phyloP scores from a whole-genome alignment of 1,140 invertebrate genomes.

The Cotesia glomerata region DNA sequence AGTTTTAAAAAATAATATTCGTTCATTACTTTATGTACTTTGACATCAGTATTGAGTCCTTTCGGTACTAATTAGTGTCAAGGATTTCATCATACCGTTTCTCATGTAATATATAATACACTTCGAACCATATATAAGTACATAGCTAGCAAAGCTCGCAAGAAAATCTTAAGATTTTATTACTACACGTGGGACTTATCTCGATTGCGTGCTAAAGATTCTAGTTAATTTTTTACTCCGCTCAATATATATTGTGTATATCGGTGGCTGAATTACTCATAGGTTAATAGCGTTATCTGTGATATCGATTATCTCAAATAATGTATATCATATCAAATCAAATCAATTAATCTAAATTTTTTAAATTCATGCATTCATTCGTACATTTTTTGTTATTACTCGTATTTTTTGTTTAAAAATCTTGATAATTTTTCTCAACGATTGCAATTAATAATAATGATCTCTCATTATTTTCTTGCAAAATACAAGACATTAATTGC shows the following conservation, averaged over 20 bases:
- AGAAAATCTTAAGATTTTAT: slow-evolving; percentile 16
- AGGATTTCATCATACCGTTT: neutral
- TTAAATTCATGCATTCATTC: too few relatives aligned
- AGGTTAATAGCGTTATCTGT: neutral
- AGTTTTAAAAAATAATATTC: neutral
- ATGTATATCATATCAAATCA: neutral
- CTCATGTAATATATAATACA: neutral
- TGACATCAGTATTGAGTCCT: slow-evolving; percentile 18
- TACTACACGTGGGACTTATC: slow-evolving; percentile 18
- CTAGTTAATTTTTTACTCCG: neutral
- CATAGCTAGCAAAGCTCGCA: neutral
- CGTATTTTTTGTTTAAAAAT: too few relatives aligned
- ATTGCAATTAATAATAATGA: too few relatives aligned
- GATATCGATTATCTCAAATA: neutral
- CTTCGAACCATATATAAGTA: neutral
- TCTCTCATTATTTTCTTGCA: too few relatives aligned
- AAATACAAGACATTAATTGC: neutral
- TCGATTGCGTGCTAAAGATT: slow-evolving; percentile 10
- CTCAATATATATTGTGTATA: neutral
- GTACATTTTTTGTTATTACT: too few relatives aligned
- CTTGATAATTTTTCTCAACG: too few relatives aligned
- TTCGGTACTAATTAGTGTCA: slow-evolving; percentile 25
- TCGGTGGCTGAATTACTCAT: too few relatives aligned
- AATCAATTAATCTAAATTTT: neutral
- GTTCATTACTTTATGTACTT: neutral